phyloP scores from a whole-genome alignment of 2,888 invertebrate genomes.

The Aphodius granarius region DNA sequence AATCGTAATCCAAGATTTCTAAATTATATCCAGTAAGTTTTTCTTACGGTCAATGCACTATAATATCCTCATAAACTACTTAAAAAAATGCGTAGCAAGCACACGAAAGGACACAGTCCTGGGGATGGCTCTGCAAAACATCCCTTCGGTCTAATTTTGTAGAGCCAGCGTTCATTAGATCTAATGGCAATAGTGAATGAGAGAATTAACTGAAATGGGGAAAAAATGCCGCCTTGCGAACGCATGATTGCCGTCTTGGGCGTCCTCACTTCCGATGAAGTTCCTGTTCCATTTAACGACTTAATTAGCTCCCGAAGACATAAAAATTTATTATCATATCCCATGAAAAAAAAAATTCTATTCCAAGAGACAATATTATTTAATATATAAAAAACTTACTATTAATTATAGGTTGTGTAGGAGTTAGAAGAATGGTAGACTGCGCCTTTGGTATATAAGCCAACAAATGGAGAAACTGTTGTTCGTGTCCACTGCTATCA shows the following conservation, averaged over 20 bases:
- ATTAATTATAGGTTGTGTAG: no score
- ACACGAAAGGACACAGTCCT: no score
- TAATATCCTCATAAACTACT: no score
- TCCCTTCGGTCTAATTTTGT: neutral
- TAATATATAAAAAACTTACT: no score
- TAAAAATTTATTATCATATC: neutral
- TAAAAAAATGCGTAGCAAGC: no score
- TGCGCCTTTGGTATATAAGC: no score
- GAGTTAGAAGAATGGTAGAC: no score
- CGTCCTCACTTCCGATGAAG: neutral
- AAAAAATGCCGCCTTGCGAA: neutral
- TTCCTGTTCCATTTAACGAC: neutral
- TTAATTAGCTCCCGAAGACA: neutral
- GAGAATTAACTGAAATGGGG: neutral
- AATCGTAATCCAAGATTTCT: no score
- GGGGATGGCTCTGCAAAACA: neutral
- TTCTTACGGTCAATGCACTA: no score
- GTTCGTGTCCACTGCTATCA: no score
- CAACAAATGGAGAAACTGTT: no score
- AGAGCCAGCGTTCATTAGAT: neutral
- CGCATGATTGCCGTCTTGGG: neutral
- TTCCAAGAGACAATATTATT: neutral
- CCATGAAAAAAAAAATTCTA: neutral
- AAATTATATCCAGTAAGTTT: no score
- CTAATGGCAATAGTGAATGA: neutral